These are phyloP conservation scores for Tigriopus japonicus DNA, from an alignment of 1,140 invertebrate species.

Conservation along the genomic window DNA sequence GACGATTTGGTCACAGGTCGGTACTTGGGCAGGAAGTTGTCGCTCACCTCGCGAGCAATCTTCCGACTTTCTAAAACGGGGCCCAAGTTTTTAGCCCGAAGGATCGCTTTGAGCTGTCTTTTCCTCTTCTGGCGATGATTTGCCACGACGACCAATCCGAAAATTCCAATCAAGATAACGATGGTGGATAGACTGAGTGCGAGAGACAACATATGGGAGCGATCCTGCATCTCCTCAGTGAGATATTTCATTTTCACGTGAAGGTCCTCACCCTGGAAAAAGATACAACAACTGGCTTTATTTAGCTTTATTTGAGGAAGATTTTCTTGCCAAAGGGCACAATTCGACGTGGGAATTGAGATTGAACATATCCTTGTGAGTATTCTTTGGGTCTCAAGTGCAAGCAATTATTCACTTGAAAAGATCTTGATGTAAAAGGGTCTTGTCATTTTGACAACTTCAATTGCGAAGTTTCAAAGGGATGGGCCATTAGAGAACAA, in stretches of 20 bases:
- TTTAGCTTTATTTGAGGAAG: no score
- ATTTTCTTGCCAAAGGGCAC: no score
- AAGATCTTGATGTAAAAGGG: no score
- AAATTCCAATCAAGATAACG: not conserved
- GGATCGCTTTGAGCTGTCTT: not conserved
- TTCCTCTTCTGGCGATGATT: not conserved
- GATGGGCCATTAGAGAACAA: no score
- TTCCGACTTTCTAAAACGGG: not conserved
- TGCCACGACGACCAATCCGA: not conserved
- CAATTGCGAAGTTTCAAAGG: no score
- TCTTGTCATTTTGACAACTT: no score
- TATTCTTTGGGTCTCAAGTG: no score
- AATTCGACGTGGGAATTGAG: no score
- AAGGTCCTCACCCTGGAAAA: not conserved
- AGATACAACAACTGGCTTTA: no score
- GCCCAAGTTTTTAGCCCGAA: not conserved
- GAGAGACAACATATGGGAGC: not conserved
- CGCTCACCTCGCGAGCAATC: not conserved
- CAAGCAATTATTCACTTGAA: no score
- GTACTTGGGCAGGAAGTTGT: not conserved
- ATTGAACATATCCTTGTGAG: no score
- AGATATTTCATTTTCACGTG: not conserved
- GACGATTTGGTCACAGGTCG: no score
- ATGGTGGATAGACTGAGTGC: not conserved
- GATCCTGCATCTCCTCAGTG: not conserved